These are phyloP conservation scores for Nannoperca australis DNA, from an alignment of 2,797 vertebrate genomes.

Conservation along the genomic window DNA sequence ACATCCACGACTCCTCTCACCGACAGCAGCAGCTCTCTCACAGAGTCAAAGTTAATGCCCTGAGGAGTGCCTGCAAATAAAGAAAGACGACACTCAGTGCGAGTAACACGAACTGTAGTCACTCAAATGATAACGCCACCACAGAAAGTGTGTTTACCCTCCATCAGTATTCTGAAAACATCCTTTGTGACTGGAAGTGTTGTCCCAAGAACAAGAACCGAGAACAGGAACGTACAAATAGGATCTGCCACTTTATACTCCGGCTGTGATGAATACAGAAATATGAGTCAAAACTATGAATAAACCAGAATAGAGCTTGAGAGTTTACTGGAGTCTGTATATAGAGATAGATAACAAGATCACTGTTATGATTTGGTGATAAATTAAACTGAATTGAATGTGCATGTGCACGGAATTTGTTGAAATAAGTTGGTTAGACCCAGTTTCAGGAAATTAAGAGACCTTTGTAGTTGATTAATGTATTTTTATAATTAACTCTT, in stretches of 20 bases:
- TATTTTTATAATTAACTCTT: not conserved
- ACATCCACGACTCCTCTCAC: slow-evolving; percentile 82
- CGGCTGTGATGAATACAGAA: slow-evolving; percentile 82
- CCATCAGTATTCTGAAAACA: slow-evolving; percentile 91
- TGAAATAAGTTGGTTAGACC: not conserved
- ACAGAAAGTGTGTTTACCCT: slow-evolving; percentile 81
- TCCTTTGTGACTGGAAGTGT: slow-evolving; percentile 89
- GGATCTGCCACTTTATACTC: slow-evolving; percentile 93
- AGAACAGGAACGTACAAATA: slow-evolving; percentile 95
- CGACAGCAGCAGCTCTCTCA: slow-evolving; percentile 85
- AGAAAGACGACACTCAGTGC: not conserved
- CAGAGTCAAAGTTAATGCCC: slow-evolving; percentile 65
- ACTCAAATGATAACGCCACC: fast-evolving
- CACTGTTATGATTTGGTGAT: too few species aligned
- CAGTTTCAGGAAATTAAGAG: not conserved
- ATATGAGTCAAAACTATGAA: not conserved
- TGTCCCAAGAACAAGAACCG: slow-evolving; percentile 89
- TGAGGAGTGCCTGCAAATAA: slow-evolving; percentile 83
- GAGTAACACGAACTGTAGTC: fast-evolving
- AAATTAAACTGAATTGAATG: too few species aligned
- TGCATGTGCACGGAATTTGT: not conserved
- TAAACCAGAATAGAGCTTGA: not conserved
- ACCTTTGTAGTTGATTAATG: not conserved
- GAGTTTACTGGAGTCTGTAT: not conserved
- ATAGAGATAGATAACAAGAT: too few species aligned